These are phyloP conservation scores for Reinhardtius hippoglossoides DNA, from an alignment of 2,113 vertebrate genomes.

Conservation along the genomic window DNA sequence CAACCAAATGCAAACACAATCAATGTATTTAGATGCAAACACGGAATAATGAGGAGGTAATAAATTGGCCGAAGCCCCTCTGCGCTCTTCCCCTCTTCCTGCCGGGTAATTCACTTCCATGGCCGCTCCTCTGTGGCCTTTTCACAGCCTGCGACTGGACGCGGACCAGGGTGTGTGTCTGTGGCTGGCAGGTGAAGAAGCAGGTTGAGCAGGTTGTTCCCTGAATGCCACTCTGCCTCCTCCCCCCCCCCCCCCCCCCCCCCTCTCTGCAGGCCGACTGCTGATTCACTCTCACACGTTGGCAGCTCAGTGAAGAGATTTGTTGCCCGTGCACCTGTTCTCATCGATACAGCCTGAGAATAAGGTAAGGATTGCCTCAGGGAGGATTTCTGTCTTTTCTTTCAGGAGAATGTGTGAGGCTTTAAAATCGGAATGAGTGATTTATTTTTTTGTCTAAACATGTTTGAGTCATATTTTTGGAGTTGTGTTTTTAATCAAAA, in stretches of 20 bases:
- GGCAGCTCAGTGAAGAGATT: conserved; percentile 62
- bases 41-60: not conserved
- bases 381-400: conserved; percentile 28
- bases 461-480: not conserved
- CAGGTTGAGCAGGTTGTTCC: conserved; percentile 77
- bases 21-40: conserved; percentile 12
- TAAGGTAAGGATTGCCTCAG: conserved; percentile 68
- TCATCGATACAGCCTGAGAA: conserved; percentile 59
- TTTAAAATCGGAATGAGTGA: not conserved
- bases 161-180: conserved; percentile 59
- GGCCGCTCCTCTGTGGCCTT: conserved; percentile 24
- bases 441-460: not conserved
- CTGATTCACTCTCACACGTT: conserved; percentile 68
- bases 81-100: not conserved
- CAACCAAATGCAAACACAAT: conserved; percentile 36
- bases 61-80: not conserved
- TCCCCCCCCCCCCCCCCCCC: conserved; percentile 23
- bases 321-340: conserved; percentile 71
- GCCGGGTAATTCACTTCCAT: not conserved
- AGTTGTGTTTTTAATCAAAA: not conserved
- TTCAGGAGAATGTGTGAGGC: conserved; percentile 19
- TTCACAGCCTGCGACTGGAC: conserved; percentile 29
- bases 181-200: conserved; percentile 67
- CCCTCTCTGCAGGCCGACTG: conserved; percentile 36
- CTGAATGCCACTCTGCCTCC: conserved; percentile 59